Evolutionary conservation across 2,797 vertebrate species (phyloP).

Genomic region (Amblyraja radiata): DNA sequence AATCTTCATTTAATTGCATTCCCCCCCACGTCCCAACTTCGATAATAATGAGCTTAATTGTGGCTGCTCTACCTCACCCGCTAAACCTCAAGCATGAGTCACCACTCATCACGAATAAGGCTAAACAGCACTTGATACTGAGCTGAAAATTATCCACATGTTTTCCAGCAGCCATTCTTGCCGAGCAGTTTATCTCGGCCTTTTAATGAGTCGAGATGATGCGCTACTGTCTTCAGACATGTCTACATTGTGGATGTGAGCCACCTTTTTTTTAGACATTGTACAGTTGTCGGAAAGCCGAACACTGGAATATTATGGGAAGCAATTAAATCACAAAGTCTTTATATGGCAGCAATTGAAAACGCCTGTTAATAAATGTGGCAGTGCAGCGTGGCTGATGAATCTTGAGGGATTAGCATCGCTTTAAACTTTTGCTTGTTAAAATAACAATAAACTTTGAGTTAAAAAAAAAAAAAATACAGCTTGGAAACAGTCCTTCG

Average conservation of each 20-base stretch:
- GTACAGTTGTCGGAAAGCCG: background rate
- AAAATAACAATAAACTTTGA: background rate
- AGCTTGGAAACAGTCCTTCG: too few species aligned
- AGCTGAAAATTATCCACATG: background rate
- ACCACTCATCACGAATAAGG: background rate
- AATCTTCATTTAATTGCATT: constrained; percentile 4
- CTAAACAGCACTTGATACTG: background rate
- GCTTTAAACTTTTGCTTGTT: background rate
- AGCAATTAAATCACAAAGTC: constrained; percentile 23
- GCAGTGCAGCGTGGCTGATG: background rate
- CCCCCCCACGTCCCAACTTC: background rate
- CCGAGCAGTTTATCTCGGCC: background rate
- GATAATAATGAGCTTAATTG: constrained; percentile 16
- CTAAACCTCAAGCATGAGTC: background rate
- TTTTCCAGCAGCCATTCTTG: background rate
- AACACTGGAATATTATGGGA: background rate
- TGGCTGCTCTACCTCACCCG: background rate
- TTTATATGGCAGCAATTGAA: background rate
- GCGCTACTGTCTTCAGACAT: background rate
- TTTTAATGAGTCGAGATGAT: background rate
- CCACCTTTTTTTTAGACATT: background rate
- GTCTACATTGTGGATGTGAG: background rate
- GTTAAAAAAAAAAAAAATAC: background rate
- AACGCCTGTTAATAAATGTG: background rate
- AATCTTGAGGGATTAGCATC: background rate